phyloP scores from a whole-genome alignment of 1,140 invertebrate species.

The Andricus grossulariae region DNA sequence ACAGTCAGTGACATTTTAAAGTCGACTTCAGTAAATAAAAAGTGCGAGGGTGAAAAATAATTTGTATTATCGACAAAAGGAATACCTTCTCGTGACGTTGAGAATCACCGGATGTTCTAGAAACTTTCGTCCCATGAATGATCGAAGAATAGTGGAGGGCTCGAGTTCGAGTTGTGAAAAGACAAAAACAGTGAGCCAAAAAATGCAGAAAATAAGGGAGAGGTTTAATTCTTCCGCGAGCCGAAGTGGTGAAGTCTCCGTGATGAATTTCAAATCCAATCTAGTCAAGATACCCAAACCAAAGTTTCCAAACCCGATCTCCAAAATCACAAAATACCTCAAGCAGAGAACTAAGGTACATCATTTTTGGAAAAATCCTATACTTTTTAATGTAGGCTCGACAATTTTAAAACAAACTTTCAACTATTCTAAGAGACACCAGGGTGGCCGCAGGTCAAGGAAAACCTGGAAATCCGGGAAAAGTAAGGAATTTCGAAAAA shows the following conservation, averaged over 20 bases:
- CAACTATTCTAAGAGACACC: too few relatives aligned
- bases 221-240: background rate
- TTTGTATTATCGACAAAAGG: background rate
- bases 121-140: too few relatives aligned
- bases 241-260: background rate
- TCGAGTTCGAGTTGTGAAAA: background rate
- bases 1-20: too few relatives aligned
- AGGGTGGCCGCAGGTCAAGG: too few relatives aligned
- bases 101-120: too few relatives aligned
- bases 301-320: constrained; percentile 67
- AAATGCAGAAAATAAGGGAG: constrained; percentile 3
- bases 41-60: background rate
- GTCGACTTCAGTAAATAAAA: too few relatives aligned
- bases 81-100: too few relatives aligned
- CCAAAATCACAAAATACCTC: constrained; percentile 70
- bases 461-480: too few relatives aligned
- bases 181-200: background rate
- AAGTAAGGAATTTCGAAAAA: too few relatives aligned
- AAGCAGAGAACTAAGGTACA: constrained; percentile 75
- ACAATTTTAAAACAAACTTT: background rate
- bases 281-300: constrained; percentile 67
- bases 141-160: too few relatives aligned
- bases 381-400: background rate
- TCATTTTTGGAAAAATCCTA: background rate
- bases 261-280: constrained; percentile 14